A percentile compares a stretch with the other conserved stretches of the same genome.
These are phyloP conservation scores for Odiellus spinosus DNA, from an alignment of 2,888 invertebrate species.

Conservation along the genomic window DNA sequence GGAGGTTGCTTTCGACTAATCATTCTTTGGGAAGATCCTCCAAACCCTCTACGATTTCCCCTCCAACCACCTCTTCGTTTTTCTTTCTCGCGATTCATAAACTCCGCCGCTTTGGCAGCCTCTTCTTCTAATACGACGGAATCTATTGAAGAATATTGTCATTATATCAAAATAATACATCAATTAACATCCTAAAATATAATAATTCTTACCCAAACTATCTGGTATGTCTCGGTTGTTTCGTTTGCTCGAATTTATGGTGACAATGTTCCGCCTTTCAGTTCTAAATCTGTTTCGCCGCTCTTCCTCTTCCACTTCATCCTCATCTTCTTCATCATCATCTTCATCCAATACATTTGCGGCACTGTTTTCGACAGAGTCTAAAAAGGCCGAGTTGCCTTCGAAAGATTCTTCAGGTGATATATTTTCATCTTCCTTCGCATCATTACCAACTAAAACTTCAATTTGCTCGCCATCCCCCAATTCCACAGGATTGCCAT, in stretches of 20 bases:
- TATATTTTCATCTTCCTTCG: too few species aligned
- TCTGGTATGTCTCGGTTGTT: constrained; percentile 13
- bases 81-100: constrained; percentile 10
- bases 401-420: too few species aligned
- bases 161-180: too few species aligned
- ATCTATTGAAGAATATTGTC: constrained; percentile 3
- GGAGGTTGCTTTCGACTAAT: too few species aligned
- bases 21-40: too few species aligned
- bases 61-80: constrained; percentile 2
- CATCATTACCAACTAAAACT: too few species aligned
- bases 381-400: too few species aligned
- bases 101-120: constrained; percentile 14
- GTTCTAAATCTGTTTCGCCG: constrained; percentile 13
- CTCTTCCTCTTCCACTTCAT: constrained; percentile 8
- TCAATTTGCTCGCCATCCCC: too few species aligned
- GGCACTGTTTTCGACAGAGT: too few species aligned
- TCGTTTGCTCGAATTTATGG: constrained; percentile 11
- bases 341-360: neutral
- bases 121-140: constrained; percentile 13
- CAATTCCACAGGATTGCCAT: too few species aligned
- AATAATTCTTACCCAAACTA: constrained; percentile 8
- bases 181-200: too few species aligned
- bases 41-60: too few species aligned
- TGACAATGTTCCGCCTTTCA: constrained; percentile 14
- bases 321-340: constrained; percentile 16